Percentiles rank a stretch among this genome's conserved stretches.
phyloP scores from a whole-genome alignment of 23 tunicate genomes.

The Clavelina lepadiformis region DNA sequence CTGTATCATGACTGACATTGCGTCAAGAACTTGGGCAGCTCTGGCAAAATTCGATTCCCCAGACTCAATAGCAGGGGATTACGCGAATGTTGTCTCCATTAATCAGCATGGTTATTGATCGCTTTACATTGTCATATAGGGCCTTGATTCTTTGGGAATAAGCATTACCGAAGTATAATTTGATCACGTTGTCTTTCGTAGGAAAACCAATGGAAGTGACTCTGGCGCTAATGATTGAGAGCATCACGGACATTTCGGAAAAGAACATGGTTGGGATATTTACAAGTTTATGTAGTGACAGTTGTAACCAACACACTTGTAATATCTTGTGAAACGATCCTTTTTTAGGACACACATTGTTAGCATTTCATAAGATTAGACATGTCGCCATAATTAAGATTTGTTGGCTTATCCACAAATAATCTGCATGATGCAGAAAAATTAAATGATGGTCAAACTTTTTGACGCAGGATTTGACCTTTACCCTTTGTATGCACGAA shows the following conservation, averaged over 20 bases:
- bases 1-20: no score
- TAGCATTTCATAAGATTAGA: no score
- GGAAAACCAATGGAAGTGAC: conserved; percentile 74
- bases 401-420: no score
- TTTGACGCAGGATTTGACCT: conserved; percentile 71
- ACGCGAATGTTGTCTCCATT: no score
- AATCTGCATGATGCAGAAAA: neutral
- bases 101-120: no score
- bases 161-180: neutral
- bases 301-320: neutral
- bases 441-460: neutral
- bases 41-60: no score
- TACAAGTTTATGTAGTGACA: neutral
- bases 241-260: conserved; percentile 96
- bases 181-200: conserved; percentile 8
- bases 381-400: no score
- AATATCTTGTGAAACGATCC: neutral
- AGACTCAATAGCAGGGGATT: no score
- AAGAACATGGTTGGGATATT: conserved; percentile 94
- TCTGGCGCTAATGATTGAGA: conserved; percentile 73
- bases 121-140: no score
- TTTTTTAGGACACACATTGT: no score
- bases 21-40: no score
- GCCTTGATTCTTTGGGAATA: no score
- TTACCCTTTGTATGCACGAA: conserved; percentile 75